Conservation (phyloP, 2,888 invertebrate genomes). For the Neocrepidodera transversa region DNA sequence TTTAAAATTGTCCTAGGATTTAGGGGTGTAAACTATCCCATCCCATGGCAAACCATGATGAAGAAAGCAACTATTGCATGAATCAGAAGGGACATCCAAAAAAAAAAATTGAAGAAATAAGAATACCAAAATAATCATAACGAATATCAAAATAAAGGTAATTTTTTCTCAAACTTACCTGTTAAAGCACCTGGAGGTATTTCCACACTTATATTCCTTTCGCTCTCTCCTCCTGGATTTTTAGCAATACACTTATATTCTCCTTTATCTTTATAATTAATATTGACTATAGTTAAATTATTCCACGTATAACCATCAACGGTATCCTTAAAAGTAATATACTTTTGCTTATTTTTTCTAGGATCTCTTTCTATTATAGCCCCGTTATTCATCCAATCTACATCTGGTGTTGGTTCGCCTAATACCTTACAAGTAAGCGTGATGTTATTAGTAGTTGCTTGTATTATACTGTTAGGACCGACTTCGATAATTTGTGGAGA, state of each 20-base stretch:
- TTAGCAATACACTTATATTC: conserved; percentile 77
- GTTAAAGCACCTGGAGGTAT: conserved; percentile 41
- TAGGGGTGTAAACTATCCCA: too few species aligned
- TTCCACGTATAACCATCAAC: conserved; percentile 62
- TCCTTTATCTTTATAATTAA: conserved; percentile 62
- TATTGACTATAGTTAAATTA: conserved; percentile 64
- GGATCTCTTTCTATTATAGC: conserved; percentile 66
- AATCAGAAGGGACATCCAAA: too few species aligned
- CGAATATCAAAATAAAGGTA: too few species aligned
- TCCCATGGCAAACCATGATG: too few species aligned
- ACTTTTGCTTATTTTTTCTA: conserved; percentile 60
- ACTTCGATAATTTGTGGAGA: conserved; percentile 73
- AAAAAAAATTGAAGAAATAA: too few species aligned
- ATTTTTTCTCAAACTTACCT: too few species aligned
- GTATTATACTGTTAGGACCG: conserved; percentile 53
- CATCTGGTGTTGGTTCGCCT: conserved; percentile 78
- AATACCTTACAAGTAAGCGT: conserved; percentile 75
- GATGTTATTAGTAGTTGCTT: conserved; percentile 70
- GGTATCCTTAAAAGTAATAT: conserved; percentile 53
- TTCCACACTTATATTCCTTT: conserved; percentile 74
- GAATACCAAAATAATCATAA: too few species aligned
- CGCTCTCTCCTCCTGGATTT: conserved; percentile 81
- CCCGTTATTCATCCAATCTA: conserved; percentile 76
- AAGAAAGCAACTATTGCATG: too few species aligned
- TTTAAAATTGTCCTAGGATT: too few species aligned